Evolutionary conservation across 2,797 vertebrate genomes (phyloP), one percentile per base, ranked within the genome.

Genomic region (Hydrocynus forskahlii): DNA sequence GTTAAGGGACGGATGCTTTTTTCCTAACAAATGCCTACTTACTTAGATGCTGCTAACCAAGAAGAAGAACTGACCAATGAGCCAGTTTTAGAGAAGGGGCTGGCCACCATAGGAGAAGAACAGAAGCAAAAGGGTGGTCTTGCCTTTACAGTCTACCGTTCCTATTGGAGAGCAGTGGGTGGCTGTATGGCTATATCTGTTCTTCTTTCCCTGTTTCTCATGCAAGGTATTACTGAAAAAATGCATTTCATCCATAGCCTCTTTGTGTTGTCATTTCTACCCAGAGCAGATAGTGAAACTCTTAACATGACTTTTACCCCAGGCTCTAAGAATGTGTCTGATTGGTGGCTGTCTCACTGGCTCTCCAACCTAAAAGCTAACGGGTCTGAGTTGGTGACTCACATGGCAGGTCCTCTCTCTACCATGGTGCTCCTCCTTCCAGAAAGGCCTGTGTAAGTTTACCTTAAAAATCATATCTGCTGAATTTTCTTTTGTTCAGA

Each of bases 301-400:
- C 19, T 50, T 4, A n/a, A 59, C 25, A 29, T 72, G 9, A 17
- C 23, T 10, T 80, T 40, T 52, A 35, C n/a, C 2, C 50, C 89
- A 98, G 97, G 92, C 50, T 96, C 96, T 23, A 96, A 95, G 92
- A 99, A 99, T 8, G 78, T 94, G 0, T 97, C 97, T 0, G 98
- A 99, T 86, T 99, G 97, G 98, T 99, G 98, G 97, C 90, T 99
- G 12, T 97, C 97, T 21, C 89, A 97, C 87, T 99, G 98, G 98
- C 95, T 98, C 86, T 95, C 97, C 4, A 90, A 92, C 81, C 91
- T 97, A 79, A 94, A 94, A 12, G 88, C 82, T 75, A 92, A 93
- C 71, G 73, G 54, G 0, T 94, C 94, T 75, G 52, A 81, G 23
- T 25, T 74, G 69, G 69, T 67, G 25, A 78, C 73, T 71, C 5